Percentiles rank a stretch among this genome's conserved stretches.
Conservation (phyloP, 2,797 vertebrate genomes). For the Sebastes aleutianus region DNA sequence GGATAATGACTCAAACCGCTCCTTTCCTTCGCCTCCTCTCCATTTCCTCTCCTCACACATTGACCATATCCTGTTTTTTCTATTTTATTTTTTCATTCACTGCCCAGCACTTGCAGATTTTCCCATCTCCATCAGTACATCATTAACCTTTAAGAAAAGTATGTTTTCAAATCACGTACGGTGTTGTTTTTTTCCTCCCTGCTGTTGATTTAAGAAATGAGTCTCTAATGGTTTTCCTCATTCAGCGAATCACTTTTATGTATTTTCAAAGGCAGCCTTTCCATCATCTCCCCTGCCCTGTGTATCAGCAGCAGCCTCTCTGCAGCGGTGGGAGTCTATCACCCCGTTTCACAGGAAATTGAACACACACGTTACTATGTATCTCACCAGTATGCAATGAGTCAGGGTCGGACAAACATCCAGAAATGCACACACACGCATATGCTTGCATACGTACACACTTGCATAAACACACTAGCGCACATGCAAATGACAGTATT, state of each 20-base stretch:
- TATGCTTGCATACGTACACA: not conserved
- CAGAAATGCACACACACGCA: not conserved
- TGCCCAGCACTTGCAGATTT: constrained; percentile 8
- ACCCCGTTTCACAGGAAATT: constrained; percentile 52
- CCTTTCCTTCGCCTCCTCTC: not conserved
- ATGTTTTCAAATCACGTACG: constrained; percentile 51
- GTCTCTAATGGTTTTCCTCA: constrained; percentile 55
- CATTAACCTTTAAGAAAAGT: constrained; percentile 54
- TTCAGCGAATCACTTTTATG: constrained; percentile 50
- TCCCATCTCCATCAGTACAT: constrained; percentile 32
- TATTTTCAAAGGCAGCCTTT: constrained; percentile 57
- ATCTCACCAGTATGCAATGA: constrained; percentile 12
- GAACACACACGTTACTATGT: constrained; percentile 16
- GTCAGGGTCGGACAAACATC: constrained; percentile 40
- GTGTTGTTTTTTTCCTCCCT: constrained; percentile 8
- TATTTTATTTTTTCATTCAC: not conserved
- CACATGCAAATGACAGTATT: constrained; percentile 15
- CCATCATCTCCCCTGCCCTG: constrained; percentile 38
- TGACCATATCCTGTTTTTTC: not conserved
- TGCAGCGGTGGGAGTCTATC: constrained; percentile 33
- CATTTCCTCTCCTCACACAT: constrained; percentile 6
- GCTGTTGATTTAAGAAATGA: constrained; percentile 57
- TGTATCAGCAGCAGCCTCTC: constrained; percentile 41
- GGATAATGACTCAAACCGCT: not conserved
- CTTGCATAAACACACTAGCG: not conserved